Conservation (phyloP, 1,140 invertebrate species). For the Lasioglossum albipes region DNA sequence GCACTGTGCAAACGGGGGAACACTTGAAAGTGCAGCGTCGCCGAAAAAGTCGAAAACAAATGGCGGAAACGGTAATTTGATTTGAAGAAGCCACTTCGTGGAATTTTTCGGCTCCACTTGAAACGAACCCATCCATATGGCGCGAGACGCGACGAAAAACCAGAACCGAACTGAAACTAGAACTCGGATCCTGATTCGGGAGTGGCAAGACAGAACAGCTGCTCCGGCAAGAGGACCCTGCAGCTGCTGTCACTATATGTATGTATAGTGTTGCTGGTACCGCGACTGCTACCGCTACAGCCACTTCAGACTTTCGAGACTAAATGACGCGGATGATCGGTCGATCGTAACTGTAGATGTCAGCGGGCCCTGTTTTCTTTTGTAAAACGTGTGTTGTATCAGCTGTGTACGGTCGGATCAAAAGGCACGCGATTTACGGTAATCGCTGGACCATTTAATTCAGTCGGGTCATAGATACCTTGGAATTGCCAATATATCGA, state of each 20-base stretch:
- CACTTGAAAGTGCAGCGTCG: background rate
- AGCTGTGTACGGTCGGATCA: background rate
- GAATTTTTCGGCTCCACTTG: slow-evolving; percentile 18
- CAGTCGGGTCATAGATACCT: background rate
- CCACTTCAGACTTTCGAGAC: slow-evolving; percentile 9
- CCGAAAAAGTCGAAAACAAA: background rate
- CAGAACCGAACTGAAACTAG: slow-evolving; percentile 42
- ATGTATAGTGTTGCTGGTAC: background rate
- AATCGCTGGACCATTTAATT: background rate
- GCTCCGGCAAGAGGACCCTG: slow-evolving; percentile 36
- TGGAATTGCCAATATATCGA: background rate
- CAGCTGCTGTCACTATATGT: slow-evolving; percentile 51
- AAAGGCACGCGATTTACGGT: background rate
- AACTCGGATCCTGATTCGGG: slow-evolving; percentile 46
- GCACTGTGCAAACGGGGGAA: background rate
- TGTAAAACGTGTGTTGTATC: slow-evolving; percentile 29
- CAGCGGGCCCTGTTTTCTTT: background rate
- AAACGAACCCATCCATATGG: slow-evolving; percentile 41
- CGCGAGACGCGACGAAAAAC: slow-evolving; percentile 28
- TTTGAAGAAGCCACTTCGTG: slow-evolving; percentile 41
- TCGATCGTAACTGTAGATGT: slow-evolving; percentile 20
- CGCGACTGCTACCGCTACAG: background rate
- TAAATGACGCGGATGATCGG: slow-evolving; percentile 19
- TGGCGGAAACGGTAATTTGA: slow-evolving; percentile 13
- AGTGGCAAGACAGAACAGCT: slow-evolving; percentile 44